Evolutionary conservation across 2,888 invertebrate species (phyloP), one percentile per base, ranked within the genome.

Genomic region (Busseola fusca): DNA sequence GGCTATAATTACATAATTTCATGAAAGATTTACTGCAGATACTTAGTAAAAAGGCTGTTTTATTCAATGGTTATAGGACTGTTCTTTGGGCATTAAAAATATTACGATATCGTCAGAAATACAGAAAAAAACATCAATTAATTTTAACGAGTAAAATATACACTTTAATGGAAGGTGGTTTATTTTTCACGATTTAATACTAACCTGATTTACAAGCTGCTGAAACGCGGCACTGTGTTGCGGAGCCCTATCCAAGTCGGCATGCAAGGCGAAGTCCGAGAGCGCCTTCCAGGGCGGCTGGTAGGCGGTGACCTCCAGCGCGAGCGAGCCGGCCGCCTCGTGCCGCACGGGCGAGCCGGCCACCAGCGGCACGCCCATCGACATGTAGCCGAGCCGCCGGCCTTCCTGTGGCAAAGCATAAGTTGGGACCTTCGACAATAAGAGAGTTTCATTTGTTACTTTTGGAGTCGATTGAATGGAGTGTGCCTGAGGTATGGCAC

Each of bases 241-340:
- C 89, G 98, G 98, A 81, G 98, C 98, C 69, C 98, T 95, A 87
- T 99, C 99, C 75, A 99, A 96, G 94, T 99, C 99, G 12, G 98
- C 98, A 92, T 99, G 99, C 86, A 99, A 97, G 80, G 99, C 99
- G 95, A 99, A 99, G 94, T 99, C 99, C 69, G 98, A 98, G 69
- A 99, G 97, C 78, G 99, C 98, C 96, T 99, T 99, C 99, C 99
- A 99, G 56, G 98, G 99, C 69, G 99, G 99, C 94, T 99, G 99
- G 96, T 99, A 99, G 82, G 99, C 98, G 77, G 97, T 96, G 87
- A 97, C 97, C 94, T 99, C 99, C 74, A 99, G 96, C 52, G 98
- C 98, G 91, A 98, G 97, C 72, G 98, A 98, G 74, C 98, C 96
- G 1, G 98, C 98, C 74, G 98, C 98, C 93, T 98, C 98, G 95